Evolutionary conservation across 2,113 vertebrate genomes (phyloP).

Genomic region (Rhinopomastus cyanomelas): DNA sequence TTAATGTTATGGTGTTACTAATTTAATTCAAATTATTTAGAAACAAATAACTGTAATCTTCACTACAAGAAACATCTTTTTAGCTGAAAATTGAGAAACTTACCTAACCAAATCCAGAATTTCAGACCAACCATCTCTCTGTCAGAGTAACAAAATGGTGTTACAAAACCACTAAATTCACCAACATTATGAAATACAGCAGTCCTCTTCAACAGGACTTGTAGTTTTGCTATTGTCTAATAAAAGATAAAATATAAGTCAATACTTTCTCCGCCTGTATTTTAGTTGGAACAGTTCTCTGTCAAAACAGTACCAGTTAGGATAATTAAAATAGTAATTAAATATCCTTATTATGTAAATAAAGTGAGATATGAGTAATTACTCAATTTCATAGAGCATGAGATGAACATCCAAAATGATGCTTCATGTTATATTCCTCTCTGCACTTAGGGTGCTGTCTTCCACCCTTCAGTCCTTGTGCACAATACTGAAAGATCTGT

Average conservation of each 20-base stretch:
- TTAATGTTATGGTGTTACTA: too few species aligned
- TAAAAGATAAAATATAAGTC: background rate
- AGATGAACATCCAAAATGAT: background rate
- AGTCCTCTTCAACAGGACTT: background rate
- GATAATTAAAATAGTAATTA: background rate
- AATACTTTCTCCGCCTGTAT: background rate
- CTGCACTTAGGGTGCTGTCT: background rate
- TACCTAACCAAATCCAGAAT: background rate
- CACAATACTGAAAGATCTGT: background rate
- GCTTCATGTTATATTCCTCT: background rate
- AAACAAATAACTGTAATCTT: background rate
- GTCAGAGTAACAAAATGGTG: background rate
- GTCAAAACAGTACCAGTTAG: background rate
- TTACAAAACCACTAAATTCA: background rate
- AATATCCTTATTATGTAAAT: background rate
- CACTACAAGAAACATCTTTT: background rate
- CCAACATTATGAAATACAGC: background rate
- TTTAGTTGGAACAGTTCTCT: background rate
- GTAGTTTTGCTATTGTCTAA: background rate
- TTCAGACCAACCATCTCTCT: background rate
- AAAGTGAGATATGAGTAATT: background rate
- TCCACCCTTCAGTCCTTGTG: background rate
- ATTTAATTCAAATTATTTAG: too few species aligned
- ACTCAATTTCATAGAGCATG: background rate
- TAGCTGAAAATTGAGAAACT: background rate